Evolutionary conservation across 2,113 vertebrate species (phyloP).

Genomic region (Monarcha castaneiventris): DNA sequence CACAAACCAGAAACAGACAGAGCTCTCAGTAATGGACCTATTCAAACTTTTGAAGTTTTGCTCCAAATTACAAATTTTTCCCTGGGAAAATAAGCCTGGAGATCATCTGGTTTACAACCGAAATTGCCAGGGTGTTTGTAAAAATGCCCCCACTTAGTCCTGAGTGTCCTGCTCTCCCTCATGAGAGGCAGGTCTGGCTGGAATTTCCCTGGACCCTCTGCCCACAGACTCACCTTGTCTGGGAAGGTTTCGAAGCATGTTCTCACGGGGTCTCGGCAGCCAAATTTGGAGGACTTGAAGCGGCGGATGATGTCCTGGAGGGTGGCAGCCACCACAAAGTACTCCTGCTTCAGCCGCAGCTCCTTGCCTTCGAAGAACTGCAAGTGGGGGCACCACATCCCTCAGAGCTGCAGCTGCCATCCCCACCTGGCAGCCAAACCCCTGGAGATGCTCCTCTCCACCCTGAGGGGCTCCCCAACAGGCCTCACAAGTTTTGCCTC

Average conservation of each 20-base stretch:
- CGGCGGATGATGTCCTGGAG: slow-evolving; percentile 87
- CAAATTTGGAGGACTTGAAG: slow-evolving; percentile 89
- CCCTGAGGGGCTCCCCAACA: not conserved
- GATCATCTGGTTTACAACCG: not conserved
- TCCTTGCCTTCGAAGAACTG: slow-evolving; percentile 91
- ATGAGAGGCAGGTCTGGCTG: not conserved
- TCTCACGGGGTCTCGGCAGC: slow-evolving; percentile 84
- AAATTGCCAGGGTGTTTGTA: not conserved
- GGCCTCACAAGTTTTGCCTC: not conserved
- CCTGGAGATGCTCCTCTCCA: not conserved
- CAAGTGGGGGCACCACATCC: not conserved
- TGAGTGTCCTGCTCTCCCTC: not conserved
- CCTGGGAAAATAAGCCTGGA: not conserved
- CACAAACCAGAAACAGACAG: not conserved
- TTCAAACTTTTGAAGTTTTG: not conserved
- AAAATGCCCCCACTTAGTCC: not conserved
- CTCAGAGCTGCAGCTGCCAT: not conserved
- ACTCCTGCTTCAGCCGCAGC: slow-evolving; percentile 87
- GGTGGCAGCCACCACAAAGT: slow-evolving; percentile 88
- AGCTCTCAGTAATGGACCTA: not conserved
- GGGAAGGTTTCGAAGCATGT: slow-evolving; percentile 84
- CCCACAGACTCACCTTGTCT: slow-evolving; percentile 75
- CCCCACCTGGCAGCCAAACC: not conserved
- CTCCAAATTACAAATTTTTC: not conserved
- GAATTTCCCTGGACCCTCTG: rapidly evolving